A percentile compares a stretch with the other conserved stretches of the same genome.
These are phyloP conservation scores for Rissa tridactyla DNA, from an alignment of 2,113 vertebrate species.

Conservation along the genomic window DNA sequence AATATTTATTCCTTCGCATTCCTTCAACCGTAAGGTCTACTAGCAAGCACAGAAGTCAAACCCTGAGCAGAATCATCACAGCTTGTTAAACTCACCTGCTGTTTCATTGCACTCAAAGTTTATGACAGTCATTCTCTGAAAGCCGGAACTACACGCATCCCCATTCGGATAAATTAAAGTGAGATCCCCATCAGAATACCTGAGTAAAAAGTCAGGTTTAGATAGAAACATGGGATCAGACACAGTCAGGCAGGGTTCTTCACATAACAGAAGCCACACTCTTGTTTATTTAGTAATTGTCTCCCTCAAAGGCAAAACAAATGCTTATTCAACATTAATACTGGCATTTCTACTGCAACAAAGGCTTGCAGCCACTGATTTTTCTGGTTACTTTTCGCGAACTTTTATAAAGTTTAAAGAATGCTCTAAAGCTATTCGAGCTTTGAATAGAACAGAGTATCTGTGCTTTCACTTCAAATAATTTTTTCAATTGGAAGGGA, in stretches of 20 bases:
- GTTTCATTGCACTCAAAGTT: conserved; percentile 90
- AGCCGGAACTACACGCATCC: conserved; percentile 84
- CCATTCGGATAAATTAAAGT: conserved; percentile 88
- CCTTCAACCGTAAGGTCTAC: neutral
- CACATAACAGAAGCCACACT: neutral
- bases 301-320: neutral
- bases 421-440: neutral
- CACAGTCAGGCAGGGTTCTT: neutral
- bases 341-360: neutral
- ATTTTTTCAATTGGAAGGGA: neutral
- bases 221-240: neutral
- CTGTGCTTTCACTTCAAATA: neutral
- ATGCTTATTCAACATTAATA: neutral
- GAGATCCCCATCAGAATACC: conserved; percentile 95
- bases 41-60: neutral
- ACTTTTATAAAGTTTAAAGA: neutral
- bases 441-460: neutral
- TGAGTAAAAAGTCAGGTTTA: conserved; percentile 44
- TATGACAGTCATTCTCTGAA: conserved; percentile 95
- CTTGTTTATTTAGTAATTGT: neutral
- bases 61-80: neutral
- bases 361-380: neutral
- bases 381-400: neutral
- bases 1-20: neutral
- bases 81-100: conserved; percentile 77